Conservation (phyloP, 2,797 vertebrate species). For the Spinibarbus caldwelli region DNA sequence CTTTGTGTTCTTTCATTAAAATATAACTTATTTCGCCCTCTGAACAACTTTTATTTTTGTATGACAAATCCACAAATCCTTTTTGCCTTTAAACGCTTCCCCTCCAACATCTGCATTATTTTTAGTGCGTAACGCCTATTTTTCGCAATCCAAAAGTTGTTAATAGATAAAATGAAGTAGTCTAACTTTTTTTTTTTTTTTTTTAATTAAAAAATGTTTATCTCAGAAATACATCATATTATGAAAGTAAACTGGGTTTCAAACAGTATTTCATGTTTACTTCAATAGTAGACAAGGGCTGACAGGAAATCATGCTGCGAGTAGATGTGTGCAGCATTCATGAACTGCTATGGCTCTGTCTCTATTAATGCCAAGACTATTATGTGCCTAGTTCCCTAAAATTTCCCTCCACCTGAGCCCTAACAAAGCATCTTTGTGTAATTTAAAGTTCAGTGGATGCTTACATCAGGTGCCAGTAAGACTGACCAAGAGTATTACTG, state of each 20-base stretch:
- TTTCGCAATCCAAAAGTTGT: neutral
- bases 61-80: too few species aligned
- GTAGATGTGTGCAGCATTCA: too few species aligned
- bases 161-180: neutral
- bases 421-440: slow-evolving; percentile 34
- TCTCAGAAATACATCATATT: too few species aligned
- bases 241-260: too few species aligned
- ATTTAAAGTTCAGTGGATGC: slow-evolving; percentile 1
- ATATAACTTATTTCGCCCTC: neutral
- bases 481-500: slow-evolving; percentile 17
- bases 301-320: too few species aligned
- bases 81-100: neutral
- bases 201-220: too few species aligned
- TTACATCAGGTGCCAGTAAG: slow-evolving; percentile 22
- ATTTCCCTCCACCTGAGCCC: neutral
- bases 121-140: neutral
- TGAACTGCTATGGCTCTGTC: neutral
- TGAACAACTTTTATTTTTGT: neutral
- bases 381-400: neutral
- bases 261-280: too few species aligned
- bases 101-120: neutral
- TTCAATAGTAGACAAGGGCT: too few species aligned
- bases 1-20: neutral
- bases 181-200: too few species aligned
- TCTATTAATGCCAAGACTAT: neutral